These are phyloP conservation scores for Lordiphosa collinella DNA, from an alignment of 1,140 invertebrate species.

Conservation along the genomic window DNA sequence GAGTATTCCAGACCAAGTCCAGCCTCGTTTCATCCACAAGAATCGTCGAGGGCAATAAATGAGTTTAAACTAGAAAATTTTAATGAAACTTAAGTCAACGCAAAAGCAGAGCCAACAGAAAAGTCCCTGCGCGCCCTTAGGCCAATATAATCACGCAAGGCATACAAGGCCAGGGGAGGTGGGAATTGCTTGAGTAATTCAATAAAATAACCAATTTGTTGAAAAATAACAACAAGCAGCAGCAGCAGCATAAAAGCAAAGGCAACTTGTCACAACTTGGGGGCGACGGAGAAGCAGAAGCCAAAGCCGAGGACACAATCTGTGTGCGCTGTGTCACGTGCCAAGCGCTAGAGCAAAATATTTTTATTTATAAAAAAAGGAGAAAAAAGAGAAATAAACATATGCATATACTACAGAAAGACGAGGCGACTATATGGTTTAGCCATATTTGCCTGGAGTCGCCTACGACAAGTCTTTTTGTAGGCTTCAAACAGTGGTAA, in stretches of 20 bases:
- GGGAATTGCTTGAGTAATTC: constrained; percentile 68
- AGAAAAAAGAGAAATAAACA: constrained; percentile 23
- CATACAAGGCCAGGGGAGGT: neutral
- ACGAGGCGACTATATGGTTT: constrained; percentile 41
- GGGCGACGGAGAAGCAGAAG: neutral
- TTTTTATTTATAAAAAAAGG: constrained; percentile 31
- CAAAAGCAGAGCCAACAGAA: constrained; percentile 40
- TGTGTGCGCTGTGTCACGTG: constrained; percentile 56
- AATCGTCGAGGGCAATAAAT: constrained; percentile 60
- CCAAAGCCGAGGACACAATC: constrained; percentile 2
- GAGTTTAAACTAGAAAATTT: constrained; percentile 77
- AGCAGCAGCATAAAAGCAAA: no score
- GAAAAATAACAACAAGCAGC: constrained; percentile 44
- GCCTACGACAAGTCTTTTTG: no score
- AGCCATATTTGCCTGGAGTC: constrained; percentile 29
- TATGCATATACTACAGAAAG: constrained; percentile 10
- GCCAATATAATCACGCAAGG: constrained; percentile 66
- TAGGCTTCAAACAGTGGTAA: neutral
- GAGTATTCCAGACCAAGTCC: constrained; percentile 4
- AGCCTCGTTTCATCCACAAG: constrained; percentile 27
- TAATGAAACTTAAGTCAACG: constrained; percentile 65
- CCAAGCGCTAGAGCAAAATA: constrained; percentile 68
- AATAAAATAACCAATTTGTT: constrained; percentile 78
- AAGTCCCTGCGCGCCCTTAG: constrained; percentile 49
- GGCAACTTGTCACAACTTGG: constrained; percentile 3